Percentiles rank a stretch among this genome's conserved stretches.
Evolutionary conservation across 2,888 invertebrate genomes (phyloP).

Genomic region (Pammene aurita): DNA sequence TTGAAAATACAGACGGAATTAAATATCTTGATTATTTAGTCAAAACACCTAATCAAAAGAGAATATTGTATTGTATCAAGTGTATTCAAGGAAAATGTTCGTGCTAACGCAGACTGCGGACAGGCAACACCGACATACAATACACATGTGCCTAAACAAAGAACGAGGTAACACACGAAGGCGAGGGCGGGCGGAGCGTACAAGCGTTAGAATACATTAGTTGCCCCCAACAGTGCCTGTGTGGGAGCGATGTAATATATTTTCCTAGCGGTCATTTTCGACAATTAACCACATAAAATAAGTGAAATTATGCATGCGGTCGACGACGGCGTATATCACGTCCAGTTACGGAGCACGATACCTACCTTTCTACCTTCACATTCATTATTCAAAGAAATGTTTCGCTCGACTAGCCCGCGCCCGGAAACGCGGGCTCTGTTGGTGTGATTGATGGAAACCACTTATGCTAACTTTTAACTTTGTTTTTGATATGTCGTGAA

Average conservation of each 20-base stretch:
- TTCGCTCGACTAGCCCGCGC: constrained; percentile 77
- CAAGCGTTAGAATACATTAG: constrained; percentile 79
- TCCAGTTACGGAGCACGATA: constrained; percentile 82
- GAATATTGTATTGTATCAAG: no score
- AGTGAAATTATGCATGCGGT: constrained; percentile 84
- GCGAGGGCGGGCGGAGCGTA: constrained; percentile 71
- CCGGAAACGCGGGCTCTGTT: constrained; percentile 79
- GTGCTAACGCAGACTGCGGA: constrained; percentile 7
- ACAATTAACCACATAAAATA: constrained; percentile 84
- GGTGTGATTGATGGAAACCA: constrained; percentile 80
- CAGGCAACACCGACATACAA: constrained; percentile 39
- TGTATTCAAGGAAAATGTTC: background rate
- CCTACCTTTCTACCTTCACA: constrained; percentile 70
- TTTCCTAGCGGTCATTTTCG: constrained; percentile 83
- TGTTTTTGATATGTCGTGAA: constrained; percentile 36
- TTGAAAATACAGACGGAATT: no score
- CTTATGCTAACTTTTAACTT: constrained; percentile 70
- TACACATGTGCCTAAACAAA: constrained; percentile 57
- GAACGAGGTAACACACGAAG: constrained; percentile 58
- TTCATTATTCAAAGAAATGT: constrained; percentile 84
- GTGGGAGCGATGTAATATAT: constrained; percentile 77
- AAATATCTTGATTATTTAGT: no score
- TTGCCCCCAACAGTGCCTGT: constrained; percentile 71
- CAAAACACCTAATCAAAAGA: no score
- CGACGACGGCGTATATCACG: constrained; percentile 83